Base-by-base conservation (phyloP, 2,113 vertebrate genomes). In the Zapus hudsonius region DNA sequence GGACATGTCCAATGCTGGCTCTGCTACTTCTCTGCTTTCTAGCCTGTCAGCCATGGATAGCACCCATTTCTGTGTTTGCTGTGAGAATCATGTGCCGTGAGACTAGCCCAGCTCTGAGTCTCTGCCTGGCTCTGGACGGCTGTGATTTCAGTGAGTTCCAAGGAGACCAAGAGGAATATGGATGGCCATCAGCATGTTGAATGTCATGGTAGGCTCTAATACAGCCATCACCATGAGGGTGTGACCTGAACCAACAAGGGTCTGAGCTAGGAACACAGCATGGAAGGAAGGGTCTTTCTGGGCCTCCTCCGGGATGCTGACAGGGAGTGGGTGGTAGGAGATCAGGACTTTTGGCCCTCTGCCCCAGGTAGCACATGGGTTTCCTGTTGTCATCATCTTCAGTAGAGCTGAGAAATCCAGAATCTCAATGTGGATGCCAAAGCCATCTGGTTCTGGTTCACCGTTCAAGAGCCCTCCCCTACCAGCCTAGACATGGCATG, bases 181-280 rank as follows among this genome's bases (percentile, higher is more conserved):
- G 66, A 7, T 22, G 7, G 29, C 6, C 29, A 67, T 47, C 36
- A 36, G 36, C 33, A 15, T 1, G 1, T 0, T 3, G 16, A 20
- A 13, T 7, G 5, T 61, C 73, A 1, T 1, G 4, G 70, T 12
- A 19, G 11, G 3, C 7, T n/a, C 5, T 2, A n/a, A n/a, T 6
- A 12, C 59, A 9, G 31, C 78, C 9, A 7, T n/a, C 16, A 15
- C 17, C 12, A 0, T 9, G 42, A 66, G 29, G 36, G 40, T 15
- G 16, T 64, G 79, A 69, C n/a, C 61, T 61, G 31, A 55, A 69
- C 31, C 22, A 70, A 36, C 7, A 79, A 47, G 10, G 38, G 7
- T 29, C 73, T 11, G n/a, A 16, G 29, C 47, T 0, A 0, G 7
- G 11, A 59, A 55, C 5, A 25, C 36, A 25, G 2, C 7, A 9